Evolutionary conservation across 2,888 invertebrate genomes (phyloP).

Genomic region (Plusia festucae): DNA sequence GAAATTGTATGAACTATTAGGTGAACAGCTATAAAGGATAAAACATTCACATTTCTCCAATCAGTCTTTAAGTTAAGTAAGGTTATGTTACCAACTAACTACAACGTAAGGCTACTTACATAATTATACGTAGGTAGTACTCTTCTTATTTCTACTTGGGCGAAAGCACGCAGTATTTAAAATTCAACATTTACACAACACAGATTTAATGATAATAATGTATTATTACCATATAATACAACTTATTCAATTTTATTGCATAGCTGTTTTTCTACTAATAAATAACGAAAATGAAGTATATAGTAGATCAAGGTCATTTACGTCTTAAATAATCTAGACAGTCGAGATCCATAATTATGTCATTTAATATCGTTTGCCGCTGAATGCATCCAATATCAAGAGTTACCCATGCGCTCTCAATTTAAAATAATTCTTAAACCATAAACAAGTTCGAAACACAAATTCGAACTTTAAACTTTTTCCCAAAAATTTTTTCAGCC

Average conservation of each 20-base stretch:
- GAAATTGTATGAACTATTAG: too few relatives aligned
- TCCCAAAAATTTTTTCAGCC: constrained; percentile 18
- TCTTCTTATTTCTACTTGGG: not conserved
- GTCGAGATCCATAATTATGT: constrained; percentile 16
- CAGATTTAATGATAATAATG: not conserved
- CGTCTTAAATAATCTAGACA: constrained; percentile 43
- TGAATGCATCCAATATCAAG: constrained; percentile 29
- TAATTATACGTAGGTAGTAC: not conserved
- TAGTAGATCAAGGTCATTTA: constrained; percentile 6
- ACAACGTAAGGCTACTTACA: not conserved
- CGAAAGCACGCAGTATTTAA: not conserved
- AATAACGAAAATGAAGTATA: not conserved
- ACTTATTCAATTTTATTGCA: not conserved
- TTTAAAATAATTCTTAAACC: constrained; percentile 36
- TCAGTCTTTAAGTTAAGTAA: too few relatives aligned
- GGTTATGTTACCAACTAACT: not conserved
- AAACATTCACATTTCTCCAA: too few relatives aligned
- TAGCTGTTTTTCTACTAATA: not conserved
- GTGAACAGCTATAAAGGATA: too few relatives aligned
- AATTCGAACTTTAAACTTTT: constrained; percentile 47
- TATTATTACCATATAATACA: not conserved
- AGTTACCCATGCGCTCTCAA: constrained; percentile 23
- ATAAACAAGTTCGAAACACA: constrained; percentile 43
- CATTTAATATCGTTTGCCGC: not conserved
- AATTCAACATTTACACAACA: not conserved